A percentile compares a stretch with the other conserved stretches of the same genome.
Conservation (phyloP, 2,888 invertebrate genomes). For the Punctoribates punctum region DNA sequence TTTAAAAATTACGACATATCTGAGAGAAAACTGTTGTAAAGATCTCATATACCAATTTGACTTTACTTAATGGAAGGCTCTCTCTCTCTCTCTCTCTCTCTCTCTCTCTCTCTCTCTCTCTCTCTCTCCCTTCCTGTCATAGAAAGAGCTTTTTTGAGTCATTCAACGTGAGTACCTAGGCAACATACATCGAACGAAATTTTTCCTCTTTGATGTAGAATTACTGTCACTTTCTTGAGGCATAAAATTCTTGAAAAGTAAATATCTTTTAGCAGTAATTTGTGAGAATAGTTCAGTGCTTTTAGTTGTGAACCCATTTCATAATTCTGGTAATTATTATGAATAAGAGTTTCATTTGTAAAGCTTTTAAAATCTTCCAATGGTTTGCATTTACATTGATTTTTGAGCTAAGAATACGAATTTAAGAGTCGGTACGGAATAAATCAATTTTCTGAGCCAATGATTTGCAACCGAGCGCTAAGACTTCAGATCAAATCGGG, state of each 20-base stretch:
- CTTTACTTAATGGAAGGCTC: background rate
- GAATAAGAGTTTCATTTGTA: background rate
- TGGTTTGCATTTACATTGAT: background rate
- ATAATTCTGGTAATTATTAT: background rate
- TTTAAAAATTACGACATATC: too few relatives aligned
- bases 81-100: too few relatives aligned
- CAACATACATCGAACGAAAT: background rate
- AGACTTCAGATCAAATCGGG: background rate
- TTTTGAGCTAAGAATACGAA: background rate
- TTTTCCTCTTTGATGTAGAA: background rate
- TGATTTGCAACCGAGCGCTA: conserved; percentile 24
- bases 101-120: background rate
- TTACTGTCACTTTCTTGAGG: conserved; percentile 1
- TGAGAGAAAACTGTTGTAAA: background rate
- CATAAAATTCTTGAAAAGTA: background rate
- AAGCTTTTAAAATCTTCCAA: background rate
- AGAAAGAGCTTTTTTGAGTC: conserved; percentile 6
- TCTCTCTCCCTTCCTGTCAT: background rate
- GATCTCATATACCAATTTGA: background rate
- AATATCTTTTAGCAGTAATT: background rate
- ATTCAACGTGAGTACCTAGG: too few relatives aligned
- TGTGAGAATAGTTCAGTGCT: background rate
- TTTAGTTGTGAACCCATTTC: background rate
- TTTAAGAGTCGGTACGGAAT: background rate
- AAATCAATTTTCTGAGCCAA: conserved; percentile 34